Conservation (phyloP, 30 jellyfish, hydroid and myxozoan genomes). For the Pelagia noctiluca region DNA sequence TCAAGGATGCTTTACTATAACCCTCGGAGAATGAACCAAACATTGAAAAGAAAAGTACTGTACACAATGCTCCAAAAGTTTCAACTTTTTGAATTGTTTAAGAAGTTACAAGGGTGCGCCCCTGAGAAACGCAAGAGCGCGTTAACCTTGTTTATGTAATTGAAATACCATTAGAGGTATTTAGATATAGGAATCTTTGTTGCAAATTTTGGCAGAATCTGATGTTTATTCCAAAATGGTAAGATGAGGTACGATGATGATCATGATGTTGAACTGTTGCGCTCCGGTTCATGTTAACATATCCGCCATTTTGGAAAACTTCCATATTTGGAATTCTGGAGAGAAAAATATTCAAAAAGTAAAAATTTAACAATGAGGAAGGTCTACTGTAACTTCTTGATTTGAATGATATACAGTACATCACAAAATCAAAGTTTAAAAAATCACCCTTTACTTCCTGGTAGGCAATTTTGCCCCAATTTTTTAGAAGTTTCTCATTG, state of each 20-base stretch:
- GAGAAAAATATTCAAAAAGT: conserved; percentile 11
- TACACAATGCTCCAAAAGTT: not conserved
- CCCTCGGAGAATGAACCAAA: conserved; percentile 1
- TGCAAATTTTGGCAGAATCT: not conserved
- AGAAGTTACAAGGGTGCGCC: not conserved
- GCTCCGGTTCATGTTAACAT: too few relatives aligned
- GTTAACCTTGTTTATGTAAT: not conserved
- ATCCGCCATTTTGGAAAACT: not conserved
- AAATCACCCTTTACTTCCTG: not conserved
- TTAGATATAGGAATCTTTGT: not conserved
- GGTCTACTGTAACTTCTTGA: not conserved
- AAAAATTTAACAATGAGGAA: conserved; percentile 10
- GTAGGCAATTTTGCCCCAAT: not conserved
- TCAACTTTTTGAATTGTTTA: not conserved
- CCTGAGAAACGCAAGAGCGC: not conserved
- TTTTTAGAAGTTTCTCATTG: not conserved
- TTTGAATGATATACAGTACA: not conserved
- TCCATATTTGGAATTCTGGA: conserved; percentile 27
- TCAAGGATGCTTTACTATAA: not conserved
- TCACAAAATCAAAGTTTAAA: not conserved
- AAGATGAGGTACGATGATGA: too few relatives aligned
- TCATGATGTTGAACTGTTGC: too few relatives aligned
- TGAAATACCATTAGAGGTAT: not conserved
- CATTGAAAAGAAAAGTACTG: not conserved
- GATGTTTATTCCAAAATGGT: not conserved